Percentiles rank a stretch among this genome's conserved stretches.
These are phyloP conservation scores for Microvelia longipes DNA, from an alignment of 1,140 invertebrate genomes.

Conservation along the genomic window DNA sequence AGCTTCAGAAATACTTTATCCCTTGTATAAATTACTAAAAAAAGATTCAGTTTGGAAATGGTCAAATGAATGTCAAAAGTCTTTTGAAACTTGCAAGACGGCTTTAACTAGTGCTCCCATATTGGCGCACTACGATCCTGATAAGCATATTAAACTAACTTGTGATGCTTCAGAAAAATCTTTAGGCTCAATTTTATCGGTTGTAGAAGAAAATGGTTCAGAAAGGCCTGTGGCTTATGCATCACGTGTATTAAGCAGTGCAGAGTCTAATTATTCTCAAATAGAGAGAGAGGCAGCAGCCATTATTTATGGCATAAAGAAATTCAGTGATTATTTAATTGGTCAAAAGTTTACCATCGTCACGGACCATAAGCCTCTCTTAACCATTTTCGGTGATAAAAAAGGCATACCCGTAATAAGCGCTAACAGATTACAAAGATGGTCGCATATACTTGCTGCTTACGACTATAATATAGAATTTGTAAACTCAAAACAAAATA, in stretches of 20 bases:
- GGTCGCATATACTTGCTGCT: constrained; percentile 22
- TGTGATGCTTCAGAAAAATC: neutral
- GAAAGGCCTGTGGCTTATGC: constrained; percentile 32
- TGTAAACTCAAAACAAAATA: constrained; percentile 1
- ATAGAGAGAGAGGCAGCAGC: constrained; percentile 38
- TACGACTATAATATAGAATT: constrained; percentile 28
- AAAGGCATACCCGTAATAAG: neutral
- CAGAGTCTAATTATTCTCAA: constrained; percentile 34
- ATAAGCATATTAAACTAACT: neutral
- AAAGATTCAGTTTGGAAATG: neutral
- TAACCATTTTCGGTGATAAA: constrained; percentile 29
- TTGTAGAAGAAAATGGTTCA: constrained; percentile 16
- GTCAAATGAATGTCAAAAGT: neutral
- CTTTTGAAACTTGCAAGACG: neutral
- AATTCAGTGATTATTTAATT: constrained; percentile 37
- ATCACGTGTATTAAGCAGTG: constrained; percentile 29
- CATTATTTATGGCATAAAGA: constrained; percentile 35
- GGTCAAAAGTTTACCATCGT: constrained; percentile 33
- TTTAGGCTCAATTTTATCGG: constrained; percentile 12
- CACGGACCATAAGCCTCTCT: constrained; percentile 36
- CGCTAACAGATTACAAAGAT: neutral
- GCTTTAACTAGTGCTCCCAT: neutral
- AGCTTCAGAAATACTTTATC: neutral
- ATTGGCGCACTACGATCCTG: neutral
- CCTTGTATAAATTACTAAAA: neutral